Evolutionary conservation across 1,140 invertebrate genomes (phyloP).

Genomic region (Calliphora vicina): DNA sequence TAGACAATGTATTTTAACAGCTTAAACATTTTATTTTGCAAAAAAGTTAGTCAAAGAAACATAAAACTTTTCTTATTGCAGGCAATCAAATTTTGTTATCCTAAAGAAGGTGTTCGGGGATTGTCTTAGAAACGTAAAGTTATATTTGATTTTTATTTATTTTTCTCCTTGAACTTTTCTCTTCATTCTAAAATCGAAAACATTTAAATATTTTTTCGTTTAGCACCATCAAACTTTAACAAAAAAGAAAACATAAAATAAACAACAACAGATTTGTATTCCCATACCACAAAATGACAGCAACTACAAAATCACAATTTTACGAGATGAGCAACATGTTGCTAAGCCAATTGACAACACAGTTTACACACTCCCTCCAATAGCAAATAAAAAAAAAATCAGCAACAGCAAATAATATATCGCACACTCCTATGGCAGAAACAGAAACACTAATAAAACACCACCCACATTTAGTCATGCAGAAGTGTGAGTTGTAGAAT

Average conservation of each 20-base stretch:
- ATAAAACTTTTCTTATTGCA: background rate
- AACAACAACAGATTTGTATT: conserved; percentile 13
- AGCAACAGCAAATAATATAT: too few relatives aligned
- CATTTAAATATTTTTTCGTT: background rate
- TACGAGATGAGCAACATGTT: conserved; percentile 12
- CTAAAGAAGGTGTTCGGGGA: background rate
- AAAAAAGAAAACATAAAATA: background rate
- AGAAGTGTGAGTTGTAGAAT: background rate
- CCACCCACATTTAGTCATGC: background rate
- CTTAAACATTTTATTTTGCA: too few relatives aligned
- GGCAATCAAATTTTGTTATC: background rate
- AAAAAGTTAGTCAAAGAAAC: too few relatives aligned
- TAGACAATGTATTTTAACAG: too few relatives aligned
- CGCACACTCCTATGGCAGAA: too few relatives aligned
- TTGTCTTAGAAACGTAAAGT: background rate
- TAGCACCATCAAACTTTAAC: background rate
- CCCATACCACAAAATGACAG: background rate
- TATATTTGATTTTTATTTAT: background rate
- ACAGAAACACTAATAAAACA: background rate
- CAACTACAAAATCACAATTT: conserved; percentile 14
- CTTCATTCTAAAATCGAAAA: background rate
- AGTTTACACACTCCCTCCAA: background rate
- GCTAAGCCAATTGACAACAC: conserved; percentile 4
- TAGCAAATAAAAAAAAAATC: background rate
- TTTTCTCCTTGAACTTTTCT: background rate